A percentile compares a stretch with the other conserved stretches of the same genome.
phyloP scores from a whole-genome alignment of 2,888 invertebrate species.

The Amorpha juglandis region DNA sequence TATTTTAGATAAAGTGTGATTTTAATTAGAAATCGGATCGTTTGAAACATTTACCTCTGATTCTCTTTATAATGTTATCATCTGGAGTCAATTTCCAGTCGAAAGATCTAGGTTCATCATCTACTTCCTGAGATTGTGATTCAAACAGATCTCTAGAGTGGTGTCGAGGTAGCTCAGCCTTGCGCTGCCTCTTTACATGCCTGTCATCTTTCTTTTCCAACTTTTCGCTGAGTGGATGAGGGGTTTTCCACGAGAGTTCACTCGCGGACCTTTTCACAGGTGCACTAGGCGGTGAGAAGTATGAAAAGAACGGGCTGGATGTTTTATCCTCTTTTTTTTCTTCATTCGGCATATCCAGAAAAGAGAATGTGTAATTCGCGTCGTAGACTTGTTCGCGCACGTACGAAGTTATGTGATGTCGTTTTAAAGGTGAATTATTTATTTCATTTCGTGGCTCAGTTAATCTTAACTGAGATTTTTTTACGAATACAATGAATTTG shows the following conservation, averaged over 20 bases:
- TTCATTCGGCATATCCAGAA: constrained; percentile 59
- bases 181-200: constrained; percentile 43
- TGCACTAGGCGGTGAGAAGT: constrained; percentile 63
- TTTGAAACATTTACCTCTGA: constrained; percentile 70
- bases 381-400: constrained; percentile 67
- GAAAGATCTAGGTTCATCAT: constrained; percentile 54
- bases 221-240: constrained; percentile 44
- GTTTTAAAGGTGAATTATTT: constrained; percentile 48
- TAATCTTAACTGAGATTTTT: constrained; percentile 61
- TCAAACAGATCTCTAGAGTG: constrained; percentile 74
- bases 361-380: constrained; percentile 71
- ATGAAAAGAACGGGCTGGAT: constrained; percentile 74
- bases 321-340: constrained; percentile 60
- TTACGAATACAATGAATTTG: constrained; percentile 62
- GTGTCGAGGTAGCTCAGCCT: constrained; percentile 50
- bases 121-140: constrained; percentile 67
- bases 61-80: constrained; percentile 64
- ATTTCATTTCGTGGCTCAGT: constrained; percentile 45
- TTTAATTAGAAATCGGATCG: constrained; percentile 59
- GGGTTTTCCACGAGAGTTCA: constrained; percentile 61
- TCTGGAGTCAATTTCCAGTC: constrained; percentile 71
- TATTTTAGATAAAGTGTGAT: constrained; percentile 26
- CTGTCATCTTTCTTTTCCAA: constrained; percentile 44
- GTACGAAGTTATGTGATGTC: constrained; percentile 61
- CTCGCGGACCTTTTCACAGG: constrained; percentile 48